Conservation (phyloP, 2,888 invertebrate genomes). For the Drosophila setosimentum region DNA sequence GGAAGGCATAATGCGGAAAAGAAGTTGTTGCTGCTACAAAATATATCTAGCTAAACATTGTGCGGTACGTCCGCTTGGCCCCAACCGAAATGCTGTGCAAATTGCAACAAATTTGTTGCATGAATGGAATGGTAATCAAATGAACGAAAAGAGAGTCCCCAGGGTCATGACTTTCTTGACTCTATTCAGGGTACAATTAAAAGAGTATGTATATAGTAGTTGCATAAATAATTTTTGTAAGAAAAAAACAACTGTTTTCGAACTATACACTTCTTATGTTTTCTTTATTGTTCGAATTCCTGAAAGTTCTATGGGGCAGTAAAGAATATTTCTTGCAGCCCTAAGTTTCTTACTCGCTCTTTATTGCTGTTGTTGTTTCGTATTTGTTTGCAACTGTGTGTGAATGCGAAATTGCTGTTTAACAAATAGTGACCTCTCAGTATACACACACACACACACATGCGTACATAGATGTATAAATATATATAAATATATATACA, state of each 20-base stretch:
- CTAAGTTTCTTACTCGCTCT: background rate
- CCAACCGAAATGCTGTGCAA: constrained; percentile 39
- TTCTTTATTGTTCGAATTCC: background rate
- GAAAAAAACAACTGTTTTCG: background rate
- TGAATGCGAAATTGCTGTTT: constrained; percentile 59
- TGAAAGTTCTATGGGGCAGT: background rate
- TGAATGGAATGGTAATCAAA: constrained; percentile 63
- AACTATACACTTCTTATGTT: background rate
- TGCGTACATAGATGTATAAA: background rate
- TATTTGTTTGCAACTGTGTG: constrained; percentile 23
- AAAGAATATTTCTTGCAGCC: constrained; percentile 2
- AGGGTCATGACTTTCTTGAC: constrained; percentile 3
- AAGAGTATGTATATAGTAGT: background rate
- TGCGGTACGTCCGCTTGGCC: constrained; percentile 46
- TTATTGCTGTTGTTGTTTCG: constrained; percentile 12
- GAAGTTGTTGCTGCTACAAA: constrained; percentile 28
- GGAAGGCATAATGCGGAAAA: constrained; percentile 58
- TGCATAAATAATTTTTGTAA: background rate
- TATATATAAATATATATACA: constrained; percentile 5
- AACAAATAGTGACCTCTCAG: constrained; percentile 58
- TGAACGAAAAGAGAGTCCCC: constrained; percentile 21
- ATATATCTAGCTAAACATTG: constrained; percentile 30
- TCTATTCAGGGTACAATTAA: background rate
- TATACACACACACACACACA: background rate
- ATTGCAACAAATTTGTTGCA: constrained; percentile 72